Base-by-base conservation (phyloP, 2,888 invertebrate genomes). In the Nemoura dubitans region DNA sequence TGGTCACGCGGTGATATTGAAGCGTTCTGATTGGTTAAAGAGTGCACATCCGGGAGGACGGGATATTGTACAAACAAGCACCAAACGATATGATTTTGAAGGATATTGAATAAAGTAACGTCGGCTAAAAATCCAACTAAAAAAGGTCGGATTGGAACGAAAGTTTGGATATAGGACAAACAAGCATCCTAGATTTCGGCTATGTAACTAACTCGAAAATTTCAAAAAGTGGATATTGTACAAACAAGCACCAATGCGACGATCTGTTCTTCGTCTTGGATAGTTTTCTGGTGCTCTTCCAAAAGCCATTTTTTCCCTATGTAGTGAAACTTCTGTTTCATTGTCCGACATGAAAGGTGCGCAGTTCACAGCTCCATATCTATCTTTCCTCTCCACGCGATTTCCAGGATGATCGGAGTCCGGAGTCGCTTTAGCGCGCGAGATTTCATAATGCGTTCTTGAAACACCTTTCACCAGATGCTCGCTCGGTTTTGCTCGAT, bases 1-100 rank as follows among this genome's bases (percentile, higher is more conserved):
- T 36, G 36, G 36, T 36, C 78, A 78, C 78, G 78, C n/a, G 78
- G n/a, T 3, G n/a, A 10, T 27, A 26, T 25, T 26, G 0, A 27
- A 78, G 78, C 78, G 7, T 27, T 7, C 28, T 78, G 78, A 78
- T 78, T 78, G 78, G 78, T 36, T 26, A 26, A 5, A 78, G 28
- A 78, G 28, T 14, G 26, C 10, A 78, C n/a, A 78, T 78, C 10
- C 25, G 10, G 27, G 3, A 10, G 78, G 2, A 25, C 78, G 10
- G 78, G 78, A 78, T 28, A 25, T 78, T 10, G 78, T 78, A 78
- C 78, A 78, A 78, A 78, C 78, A 78, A 78, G 28, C 78, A 78
- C 26, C 28, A 78, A 78, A 27, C 28, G 26, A 27, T 25, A 27
- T 78, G 78, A 21, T 78, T 10, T 78, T 21, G 14, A 10, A 21